Base-by-base conservation (phyloP, 2,797 vertebrate species). In the Hydrophis major region DNA sequence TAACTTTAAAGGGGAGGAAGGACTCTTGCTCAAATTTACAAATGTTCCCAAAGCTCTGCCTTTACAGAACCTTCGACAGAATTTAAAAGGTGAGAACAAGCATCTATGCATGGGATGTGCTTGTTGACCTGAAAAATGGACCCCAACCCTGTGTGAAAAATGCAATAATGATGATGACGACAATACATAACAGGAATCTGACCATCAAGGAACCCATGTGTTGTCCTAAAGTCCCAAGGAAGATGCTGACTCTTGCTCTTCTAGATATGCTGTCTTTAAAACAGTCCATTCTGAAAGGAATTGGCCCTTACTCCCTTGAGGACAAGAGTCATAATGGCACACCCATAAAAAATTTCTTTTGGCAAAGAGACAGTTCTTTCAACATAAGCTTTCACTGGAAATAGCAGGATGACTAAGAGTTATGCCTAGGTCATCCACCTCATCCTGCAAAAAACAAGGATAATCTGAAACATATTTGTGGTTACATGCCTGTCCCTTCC, bases 351-450 rank as follows among this genome's bases (percentile, higher is more conserved):
- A 78, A 22, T 53, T 87, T 87, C n/a, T 89, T 11, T 63, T 91
- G 55, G 83, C 83, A 74, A 63, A 28, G 12, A 47, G 32, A 22
- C 22, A 66, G 61, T 57, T 78, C 88, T 59, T 83, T 90, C 57
- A 90, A 66, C 66, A 83, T 42, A 61, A 78, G 27, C 63, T 95
- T 50, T 92, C 63, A 12, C 1, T 92, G 63, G 11, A 88, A 94
- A 28, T 89, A 56, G 93, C 57, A 86, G 91, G 89, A 89, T 74
- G 14, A n/a, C 14, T 89, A 4, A 88, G 57, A 55, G 90, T 69
- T 93, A 47, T 57, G 90, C 90, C 86, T 89, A 89, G 90, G 92
- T 92, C 28, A 57, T 57, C 94, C 95, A 13, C 90, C 90, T 94
- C n/a, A 89, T 92, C 69, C 78, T 20, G 4, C 92, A 95, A 37